phyloP scores from a whole-genome alignment of 2,113 vertebrate genomes.

The Sakesphorus luctuosus region DNA sequence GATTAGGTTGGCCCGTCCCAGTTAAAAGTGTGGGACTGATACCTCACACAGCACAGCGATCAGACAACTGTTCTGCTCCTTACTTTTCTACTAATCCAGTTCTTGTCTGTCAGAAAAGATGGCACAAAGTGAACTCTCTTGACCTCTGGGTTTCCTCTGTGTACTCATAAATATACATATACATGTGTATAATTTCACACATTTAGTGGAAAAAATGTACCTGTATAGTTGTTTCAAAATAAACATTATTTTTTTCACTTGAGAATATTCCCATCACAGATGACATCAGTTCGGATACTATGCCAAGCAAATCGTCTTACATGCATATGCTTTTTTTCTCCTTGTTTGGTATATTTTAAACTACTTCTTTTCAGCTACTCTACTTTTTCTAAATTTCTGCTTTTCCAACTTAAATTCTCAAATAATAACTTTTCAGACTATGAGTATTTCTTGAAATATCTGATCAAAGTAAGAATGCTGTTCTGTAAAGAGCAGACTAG shows the following conservation, averaged over 20 bases:
- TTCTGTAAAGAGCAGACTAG: neutral
- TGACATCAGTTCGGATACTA: neutral
- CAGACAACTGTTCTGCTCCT: neutral
- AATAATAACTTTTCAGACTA: neutral
- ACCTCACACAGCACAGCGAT: neutral
- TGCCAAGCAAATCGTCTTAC: neutral
- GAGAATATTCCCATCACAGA: neutral
- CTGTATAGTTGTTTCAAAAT: neutral
- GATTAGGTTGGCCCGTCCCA: rapidly evolving
- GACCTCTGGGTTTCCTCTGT: neutral
- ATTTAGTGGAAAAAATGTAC: neutral
- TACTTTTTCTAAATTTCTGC: neutral
- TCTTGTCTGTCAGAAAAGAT: neutral
- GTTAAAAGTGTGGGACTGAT: neutral
- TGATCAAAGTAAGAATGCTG: neutral
- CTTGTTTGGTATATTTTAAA: neutral
- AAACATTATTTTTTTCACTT: neutral
- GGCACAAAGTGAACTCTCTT: rapidly evolving
- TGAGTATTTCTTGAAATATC: neutral
- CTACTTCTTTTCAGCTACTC: neutral
- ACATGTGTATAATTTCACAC: neutral
- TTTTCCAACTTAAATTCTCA: neutral
- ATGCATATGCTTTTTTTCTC: neutral
- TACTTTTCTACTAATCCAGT: neutral
- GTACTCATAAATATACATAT: neutral